Evolutionary conservation across 2,888 invertebrate species (phyloP).

Genomic region (Heterodera filipjevi): DNA sequence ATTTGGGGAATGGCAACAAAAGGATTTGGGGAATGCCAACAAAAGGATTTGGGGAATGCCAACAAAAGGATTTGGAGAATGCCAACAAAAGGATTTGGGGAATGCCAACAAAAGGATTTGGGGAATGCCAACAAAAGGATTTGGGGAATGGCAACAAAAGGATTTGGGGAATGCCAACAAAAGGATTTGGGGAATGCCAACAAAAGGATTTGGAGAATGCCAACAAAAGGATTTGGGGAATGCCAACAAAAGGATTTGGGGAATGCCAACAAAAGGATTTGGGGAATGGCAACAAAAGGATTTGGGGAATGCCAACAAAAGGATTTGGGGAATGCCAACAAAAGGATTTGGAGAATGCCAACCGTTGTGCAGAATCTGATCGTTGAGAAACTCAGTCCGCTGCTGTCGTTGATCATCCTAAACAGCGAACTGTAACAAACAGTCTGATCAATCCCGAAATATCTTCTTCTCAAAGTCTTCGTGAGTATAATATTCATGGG

Average conservation of each 20-base stretch:
- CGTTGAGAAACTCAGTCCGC: constrained; percentile 50
- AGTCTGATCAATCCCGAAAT: not conserved
- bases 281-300: too few species aligned
- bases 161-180: too few species aligned
- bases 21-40: too few species aligned
- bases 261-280: too few species aligned
- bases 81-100: not conserved
- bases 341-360: not conserved
- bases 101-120: too few species aligned
- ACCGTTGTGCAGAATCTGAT: constrained; percentile 55
- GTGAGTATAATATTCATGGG: too few species aligned
- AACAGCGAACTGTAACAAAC: not conserved
- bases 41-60: not conserved
- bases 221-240: not conserved
- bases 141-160: too few species aligned
- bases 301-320: too few species aligned
- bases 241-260: not conserved
- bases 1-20: too few species aligned
- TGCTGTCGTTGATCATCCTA: constrained; percentile 44
- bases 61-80: too few species aligned
- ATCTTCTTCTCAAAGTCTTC: too few species aligned
- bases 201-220: too few species aligned
- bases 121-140: not conserved
- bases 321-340: not conserved
- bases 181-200: not conserved